phyloP scores from a whole-genome alignment of 2,888 invertebrate genomes.

The Rhamnusium bicolor region DNA sequence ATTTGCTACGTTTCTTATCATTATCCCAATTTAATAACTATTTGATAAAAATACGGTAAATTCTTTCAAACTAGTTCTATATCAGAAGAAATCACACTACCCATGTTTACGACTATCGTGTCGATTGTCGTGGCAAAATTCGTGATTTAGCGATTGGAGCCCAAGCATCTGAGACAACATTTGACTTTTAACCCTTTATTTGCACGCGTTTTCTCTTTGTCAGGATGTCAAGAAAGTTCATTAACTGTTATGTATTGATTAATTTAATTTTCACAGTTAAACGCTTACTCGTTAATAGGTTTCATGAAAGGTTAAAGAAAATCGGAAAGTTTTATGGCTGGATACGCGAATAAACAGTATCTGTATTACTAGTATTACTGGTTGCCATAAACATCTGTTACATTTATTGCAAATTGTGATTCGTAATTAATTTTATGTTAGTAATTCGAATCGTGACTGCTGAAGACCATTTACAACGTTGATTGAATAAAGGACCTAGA shows the following conservation, averaged over 20 bases:
- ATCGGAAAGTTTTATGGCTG: not conserved
- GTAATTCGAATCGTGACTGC: slow-evolving; percentile 22
- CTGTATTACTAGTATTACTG: not conserved
- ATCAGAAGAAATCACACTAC: not conserved
- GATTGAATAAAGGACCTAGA: not conserved
- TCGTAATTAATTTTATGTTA: slow-evolving; percentile 16
- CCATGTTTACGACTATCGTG: not conserved
- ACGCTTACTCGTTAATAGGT: not conserved
- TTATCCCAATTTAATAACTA: no score
- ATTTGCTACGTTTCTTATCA: no score
- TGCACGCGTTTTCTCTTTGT: not conserved
- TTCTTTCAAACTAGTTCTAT: not conserved
- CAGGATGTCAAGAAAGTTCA: slow-evolving; percentile 11
- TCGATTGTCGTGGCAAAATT: not conserved
- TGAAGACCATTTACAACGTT: not conserved
- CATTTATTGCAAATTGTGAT: slow-evolving; percentile 18
- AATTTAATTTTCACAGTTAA: slow-evolving; percentile 20
- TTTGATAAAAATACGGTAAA: no score
- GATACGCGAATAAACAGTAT: not conserved
- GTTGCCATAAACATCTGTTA: slow-evolving; percentile 13
- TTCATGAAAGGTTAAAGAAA: slow-evolving; percentile 14
- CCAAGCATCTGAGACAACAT: not conserved
- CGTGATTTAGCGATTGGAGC: not conserved
- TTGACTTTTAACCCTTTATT: not conserved
- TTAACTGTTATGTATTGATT: not conserved